These are phyloP conservation scores for Temnothorax nylanderi DNA, from an alignment of 1,140 invertebrate species.

Conservation along the genomic window DNA sequence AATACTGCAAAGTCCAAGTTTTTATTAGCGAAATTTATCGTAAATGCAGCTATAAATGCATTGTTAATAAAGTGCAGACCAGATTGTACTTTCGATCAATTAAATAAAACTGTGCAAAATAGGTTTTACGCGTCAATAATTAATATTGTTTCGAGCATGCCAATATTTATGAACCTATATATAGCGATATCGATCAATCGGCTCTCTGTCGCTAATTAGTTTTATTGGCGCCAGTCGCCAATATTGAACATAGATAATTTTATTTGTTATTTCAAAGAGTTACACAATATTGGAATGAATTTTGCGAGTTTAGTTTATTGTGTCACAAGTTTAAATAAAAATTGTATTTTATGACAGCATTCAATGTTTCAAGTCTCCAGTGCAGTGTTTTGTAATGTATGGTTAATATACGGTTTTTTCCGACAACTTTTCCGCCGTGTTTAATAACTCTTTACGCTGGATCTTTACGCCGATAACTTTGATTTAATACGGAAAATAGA, in stretches of 20 bases:
- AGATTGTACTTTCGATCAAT: neutral
- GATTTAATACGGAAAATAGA: neutral
- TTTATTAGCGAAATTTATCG: constrained; percentile 15
- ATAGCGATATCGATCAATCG: constrained; percentile 13
- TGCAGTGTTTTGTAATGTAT: neutral
- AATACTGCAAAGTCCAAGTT: neutral
- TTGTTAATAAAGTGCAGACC: constrained; percentile 12
- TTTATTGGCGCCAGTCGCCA: neutral
- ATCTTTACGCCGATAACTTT: no score
- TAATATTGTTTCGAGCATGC: constrained; percentile 28
- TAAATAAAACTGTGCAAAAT: constrained; percentile 28
- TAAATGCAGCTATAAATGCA: neutral
- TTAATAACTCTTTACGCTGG: neutral
- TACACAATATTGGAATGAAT: neutral
- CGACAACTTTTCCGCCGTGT: neutral
- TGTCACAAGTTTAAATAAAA: neutral
- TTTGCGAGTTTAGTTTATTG: neutral
- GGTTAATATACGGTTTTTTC: neutral
- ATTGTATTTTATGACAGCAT: neutral
- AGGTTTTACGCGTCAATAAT: constrained; percentile 23
- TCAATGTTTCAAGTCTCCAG: neutral
- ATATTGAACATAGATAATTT: constrained; percentile 6
- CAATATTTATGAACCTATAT: neutral
- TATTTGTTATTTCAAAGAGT: neutral
- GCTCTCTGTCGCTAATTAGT: constrained; percentile 8